phyloP scores from a whole-genome alignment of 2,797 vertebrate species.

The Fratercula arctica region DNA sequence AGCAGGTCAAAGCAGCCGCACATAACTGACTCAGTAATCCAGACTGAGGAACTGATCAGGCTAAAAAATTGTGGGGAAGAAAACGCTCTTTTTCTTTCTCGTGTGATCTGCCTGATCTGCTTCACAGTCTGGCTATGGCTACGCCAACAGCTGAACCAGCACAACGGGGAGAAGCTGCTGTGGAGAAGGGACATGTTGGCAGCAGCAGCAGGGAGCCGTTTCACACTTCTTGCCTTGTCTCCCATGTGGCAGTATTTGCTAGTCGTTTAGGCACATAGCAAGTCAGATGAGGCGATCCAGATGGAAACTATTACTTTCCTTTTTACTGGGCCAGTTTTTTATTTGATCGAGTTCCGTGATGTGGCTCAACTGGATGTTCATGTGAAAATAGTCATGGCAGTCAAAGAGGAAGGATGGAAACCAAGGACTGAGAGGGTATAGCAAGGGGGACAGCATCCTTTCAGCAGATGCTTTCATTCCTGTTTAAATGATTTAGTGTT shows the following conservation, averaged over 20 bases:
- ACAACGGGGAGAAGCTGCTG: not conserved
- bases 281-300: rapidly evolving
- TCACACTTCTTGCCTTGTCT: not conserved
- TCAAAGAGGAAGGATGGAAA: not conserved
- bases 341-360: not conserved
- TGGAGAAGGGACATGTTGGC: not conserved
- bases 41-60: not conserved
- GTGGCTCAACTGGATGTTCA: not conserved
- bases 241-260: not conserved
- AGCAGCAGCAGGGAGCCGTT: not conserved
- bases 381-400: not conserved
- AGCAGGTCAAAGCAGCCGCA: not conserved
- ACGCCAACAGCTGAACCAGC: rapidly evolving
- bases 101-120: not conserved
- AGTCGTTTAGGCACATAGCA: not conserved
- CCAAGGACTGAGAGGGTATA: not conserved
- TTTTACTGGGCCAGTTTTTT: not conserved
- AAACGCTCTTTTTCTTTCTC: rapidly evolving
- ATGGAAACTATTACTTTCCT: not conserved
- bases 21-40: not conserved
- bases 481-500: not conserved
- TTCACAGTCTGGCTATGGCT: not conserved
- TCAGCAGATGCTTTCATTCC: slow-evolving; percentile 25
- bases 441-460: not conserved
- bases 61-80: not conserved